Conservation (phyloP, 1,140 invertebrate genomes). For the Archegozetes longisetosus region DNA sequence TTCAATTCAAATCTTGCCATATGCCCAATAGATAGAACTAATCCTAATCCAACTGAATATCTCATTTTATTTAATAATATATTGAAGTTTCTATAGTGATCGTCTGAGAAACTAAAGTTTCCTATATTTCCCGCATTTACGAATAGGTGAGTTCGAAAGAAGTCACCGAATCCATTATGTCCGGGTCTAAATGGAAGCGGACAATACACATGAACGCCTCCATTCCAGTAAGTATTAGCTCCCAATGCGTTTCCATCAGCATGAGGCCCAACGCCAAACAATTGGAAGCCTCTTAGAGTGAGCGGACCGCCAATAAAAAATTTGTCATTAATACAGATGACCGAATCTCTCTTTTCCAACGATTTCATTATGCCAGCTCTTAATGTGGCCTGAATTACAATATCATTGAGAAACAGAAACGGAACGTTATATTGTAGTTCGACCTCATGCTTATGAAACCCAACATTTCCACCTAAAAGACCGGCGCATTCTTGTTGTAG, state of each 20-base stretch:
- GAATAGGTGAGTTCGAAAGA: constrained; percentile 67
- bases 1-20: constrained; percentile 69
- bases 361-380: constrained; percentile 46
- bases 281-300: constrained; percentile 60
- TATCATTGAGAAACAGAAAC: constrained; percentile 24
- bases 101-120: constrained; percentile 32
- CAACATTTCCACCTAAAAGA: constrained; percentile 58
- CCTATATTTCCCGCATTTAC: constrained; percentile 61
- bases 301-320: constrained; percentile 76
- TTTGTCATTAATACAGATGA: constrained; percentile 49
- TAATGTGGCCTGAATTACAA: constrained; percentile 49
- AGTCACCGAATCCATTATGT: constrained; percentile 47
- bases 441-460: constrained; percentile 65
- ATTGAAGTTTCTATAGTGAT: constrained; percentile 25
- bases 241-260: constrained; percentile 41
- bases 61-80: constrained; percentile 22
- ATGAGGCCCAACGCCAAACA: constrained; percentile 62
- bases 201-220: constrained; percentile 58
- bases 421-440: constrained; percentile 56
- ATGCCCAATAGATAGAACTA: constrained; percentile 56
- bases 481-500: constrained; percentile 56
- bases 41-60: constrained; percentile 46
- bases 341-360: constrained; percentile 39
- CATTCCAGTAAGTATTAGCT: constrained; percentile 54
- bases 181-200: constrained; percentile 66